Base-by-base conservation (phyloP, 2,888 invertebrate genomes). In the Escarpia spicata region DNA sequence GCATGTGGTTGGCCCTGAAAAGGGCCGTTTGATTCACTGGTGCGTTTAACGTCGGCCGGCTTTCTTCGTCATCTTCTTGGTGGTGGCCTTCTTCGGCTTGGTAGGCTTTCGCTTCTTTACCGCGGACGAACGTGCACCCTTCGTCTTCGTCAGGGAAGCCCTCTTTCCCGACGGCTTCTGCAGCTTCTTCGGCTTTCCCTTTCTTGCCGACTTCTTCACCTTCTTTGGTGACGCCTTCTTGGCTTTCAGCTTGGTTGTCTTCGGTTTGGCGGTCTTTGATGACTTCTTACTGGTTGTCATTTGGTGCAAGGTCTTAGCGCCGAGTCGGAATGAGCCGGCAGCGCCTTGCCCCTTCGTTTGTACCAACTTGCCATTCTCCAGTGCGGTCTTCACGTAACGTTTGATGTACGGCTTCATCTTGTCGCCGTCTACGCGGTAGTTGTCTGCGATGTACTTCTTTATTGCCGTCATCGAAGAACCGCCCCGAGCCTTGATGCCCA, bases 391-490 rank as follows among this genome's bases (percentile, higher is more conserved):
- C 93, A 97, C 94, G 94, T 97, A 97, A 93, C 97, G 97, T 94
- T 97, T 97, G 94, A 98, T 97, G 96, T 97, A 97, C 2, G 97
- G 97, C 0, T 97, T 97, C 91, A 97, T 95, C 94, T 97, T 97
- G 93, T 97, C 97, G 0, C 97, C 96, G 95, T 97, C 97, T 9
- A 97, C 96, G 93, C 97, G 97, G 97, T 97, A 97, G 93, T 97
- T 97, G 44, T 97, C 96, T 15, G 97, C 96, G 92, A 98, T 97
- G 95, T 97, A 97, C 95, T 98, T 98, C 95, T 97, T 97, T 95
- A 98, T 97, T 2, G 97, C 97, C 91, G 96, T 95, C 4, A 96
- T 94, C 0, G 97, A 97, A 0, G 97, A 97, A 52, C 98, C 98
- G 92, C 97, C 97, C 52, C 97, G 97, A 94, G 96, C 96, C 92